These are phyloP conservation scores for Saiga tatarica DNA, from an alignment of 2,113 vertebrate species.

Conservation along the genomic window DNA sequence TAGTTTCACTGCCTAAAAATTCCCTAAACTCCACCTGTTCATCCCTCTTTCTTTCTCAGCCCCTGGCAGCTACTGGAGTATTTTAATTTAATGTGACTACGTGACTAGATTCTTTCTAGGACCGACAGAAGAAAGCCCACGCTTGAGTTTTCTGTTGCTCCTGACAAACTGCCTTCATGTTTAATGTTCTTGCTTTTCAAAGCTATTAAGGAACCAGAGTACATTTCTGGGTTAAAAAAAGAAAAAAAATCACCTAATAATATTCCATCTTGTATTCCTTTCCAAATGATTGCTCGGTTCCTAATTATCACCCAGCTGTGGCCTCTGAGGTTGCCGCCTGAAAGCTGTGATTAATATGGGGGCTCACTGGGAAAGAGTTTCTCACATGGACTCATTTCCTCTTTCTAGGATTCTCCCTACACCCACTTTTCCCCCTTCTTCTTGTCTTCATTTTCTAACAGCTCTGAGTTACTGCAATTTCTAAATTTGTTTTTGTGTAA, in stretches of 20 bases:
- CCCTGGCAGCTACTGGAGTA: neutral
- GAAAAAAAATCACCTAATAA: neutral
- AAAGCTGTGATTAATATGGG: slow-evolving; percentile 35
- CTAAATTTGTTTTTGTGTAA: neutral
- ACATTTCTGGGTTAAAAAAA: neutral
- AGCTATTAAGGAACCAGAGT: neutral
- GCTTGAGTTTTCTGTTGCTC: neutral
- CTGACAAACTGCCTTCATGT: neutral
- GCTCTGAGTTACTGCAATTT: slow-evolving; percentile 2
- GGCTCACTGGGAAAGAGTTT: slow-evolving; percentile 25
- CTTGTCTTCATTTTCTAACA: slow-evolving; percentile 31
- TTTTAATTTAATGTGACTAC: neutral
- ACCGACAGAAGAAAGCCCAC: neutral
- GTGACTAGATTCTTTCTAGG: neutral
- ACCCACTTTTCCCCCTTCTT: neutral
- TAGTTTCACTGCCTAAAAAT: neutral
- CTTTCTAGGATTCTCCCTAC: slow-evolving; percentile 10
- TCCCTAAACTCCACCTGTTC: neutral
- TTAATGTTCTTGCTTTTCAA: neutral
- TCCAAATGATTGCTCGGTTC: slow-evolving; percentile 14
- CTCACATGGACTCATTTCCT: slow-evolving; percentile 52
- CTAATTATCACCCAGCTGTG: slow-evolving; percentile 40
- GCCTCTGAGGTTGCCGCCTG: slow-evolving; percentile 34
- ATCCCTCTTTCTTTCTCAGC: neutral
- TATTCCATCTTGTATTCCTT: slow-evolving; percentile 10